These are phyloP conservation scores for Archaeoteleia sp. DNA, from an alignment of 2,888 invertebrate genomes.

Conservation along the genomic window DNA sequence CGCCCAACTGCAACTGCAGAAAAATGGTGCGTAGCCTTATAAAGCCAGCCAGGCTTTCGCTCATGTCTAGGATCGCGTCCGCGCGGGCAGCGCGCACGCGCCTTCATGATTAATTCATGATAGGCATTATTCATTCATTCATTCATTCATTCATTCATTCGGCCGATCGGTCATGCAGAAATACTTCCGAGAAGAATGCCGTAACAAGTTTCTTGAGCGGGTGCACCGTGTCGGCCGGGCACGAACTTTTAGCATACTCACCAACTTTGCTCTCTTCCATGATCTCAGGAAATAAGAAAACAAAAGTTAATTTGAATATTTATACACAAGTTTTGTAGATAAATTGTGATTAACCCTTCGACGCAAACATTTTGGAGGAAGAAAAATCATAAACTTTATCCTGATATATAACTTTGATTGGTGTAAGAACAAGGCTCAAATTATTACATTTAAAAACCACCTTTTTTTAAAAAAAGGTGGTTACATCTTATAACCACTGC, in stretches of 20 bases:
- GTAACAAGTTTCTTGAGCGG: slow-evolving; percentile 62
- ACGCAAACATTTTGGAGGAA: too few relatives aligned
- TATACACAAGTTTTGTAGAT: too few relatives aligned
- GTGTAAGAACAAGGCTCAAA: too few relatives aligned
- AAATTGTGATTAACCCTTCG: too few relatives aligned
- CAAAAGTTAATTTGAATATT: too few relatives aligned
- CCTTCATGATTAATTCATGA: slow-evolving; percentile 66
- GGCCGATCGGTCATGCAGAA: slow-evolving; percentile 49
- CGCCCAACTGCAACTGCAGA: slow-evolving; percentile 30
- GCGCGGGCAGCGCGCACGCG: slow-evolving; percentile 50
- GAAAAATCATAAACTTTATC: too few relatives aligned
- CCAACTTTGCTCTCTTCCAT: too few relatives aligned
- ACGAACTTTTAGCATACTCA: slow-evolving; percentile 22
- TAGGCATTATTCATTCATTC: slow-evolving; percentile 60
- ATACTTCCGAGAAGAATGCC: slow-evolving; percentile 61
- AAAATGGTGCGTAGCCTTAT: slow-evolving; percentile 43
- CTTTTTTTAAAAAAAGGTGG: too few relatives aligned
- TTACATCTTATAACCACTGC: too few relatives aligned
- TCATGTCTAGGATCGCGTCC: slow-evolving; percentile 30
- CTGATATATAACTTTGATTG: too few relatives aligned
- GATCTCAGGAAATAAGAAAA: too few relatives aligned
- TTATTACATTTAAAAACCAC: too few relatives aligned
- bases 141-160: slow-evolving; percentile 61
- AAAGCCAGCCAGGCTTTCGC: slow-evolving; percentile 36
- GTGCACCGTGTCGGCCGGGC: slow-evolving; percentile 22